These are phyloP conservation scores for Phymatocera aterrima DNA, from an alignment of 2,888 invertebrate genomes.

Conservation along the genomic window DNA sequence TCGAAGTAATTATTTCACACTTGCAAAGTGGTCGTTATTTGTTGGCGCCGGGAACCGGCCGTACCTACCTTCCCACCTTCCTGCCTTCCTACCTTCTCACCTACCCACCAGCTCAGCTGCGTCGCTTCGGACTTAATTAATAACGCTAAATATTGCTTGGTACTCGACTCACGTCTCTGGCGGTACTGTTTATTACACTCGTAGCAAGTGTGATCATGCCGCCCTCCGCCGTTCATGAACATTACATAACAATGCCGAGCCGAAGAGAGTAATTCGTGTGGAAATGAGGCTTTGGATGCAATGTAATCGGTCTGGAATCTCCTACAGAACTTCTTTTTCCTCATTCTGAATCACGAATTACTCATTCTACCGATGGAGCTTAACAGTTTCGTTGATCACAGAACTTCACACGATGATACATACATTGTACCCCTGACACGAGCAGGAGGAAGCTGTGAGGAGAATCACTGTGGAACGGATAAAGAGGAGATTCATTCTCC, in stretches of 20 bases:
- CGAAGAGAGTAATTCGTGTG: neutral
- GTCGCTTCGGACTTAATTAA: constrained; percentile 45
- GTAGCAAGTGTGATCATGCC: neutral
- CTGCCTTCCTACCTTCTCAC: constrained; percentile 45
- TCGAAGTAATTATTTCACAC: constrained; percentile 72
- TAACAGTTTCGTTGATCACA: no score
- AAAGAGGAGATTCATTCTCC: constrained; percentile 5
- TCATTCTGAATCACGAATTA: no score
- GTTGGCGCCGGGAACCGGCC: constrained; percentile 53
- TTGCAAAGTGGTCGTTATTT: constrained; percentile 69
- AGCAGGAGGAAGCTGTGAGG: constrained; percentile 2
- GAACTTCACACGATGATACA: no score
- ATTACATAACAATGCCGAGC: neutral
- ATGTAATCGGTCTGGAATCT: neutral
- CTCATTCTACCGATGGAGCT: no score
- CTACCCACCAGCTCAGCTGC: constrained; percentile 30
- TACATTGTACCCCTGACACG: no score
- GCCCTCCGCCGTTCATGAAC: neutral
- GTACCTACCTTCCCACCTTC: constrained; percentile 44
- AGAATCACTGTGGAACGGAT: constrained; percentile 18
- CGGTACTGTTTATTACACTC: constrained; percentile 31
- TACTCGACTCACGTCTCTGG: constrained; percentile 34
- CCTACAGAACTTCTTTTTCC: no score
- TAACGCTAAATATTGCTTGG: constrained; percentile 42
- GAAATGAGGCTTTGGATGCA: neutral